Conservation (phyloP, 2,888 invertebrate species). For the Steinernema carpocapsae region DNA sequence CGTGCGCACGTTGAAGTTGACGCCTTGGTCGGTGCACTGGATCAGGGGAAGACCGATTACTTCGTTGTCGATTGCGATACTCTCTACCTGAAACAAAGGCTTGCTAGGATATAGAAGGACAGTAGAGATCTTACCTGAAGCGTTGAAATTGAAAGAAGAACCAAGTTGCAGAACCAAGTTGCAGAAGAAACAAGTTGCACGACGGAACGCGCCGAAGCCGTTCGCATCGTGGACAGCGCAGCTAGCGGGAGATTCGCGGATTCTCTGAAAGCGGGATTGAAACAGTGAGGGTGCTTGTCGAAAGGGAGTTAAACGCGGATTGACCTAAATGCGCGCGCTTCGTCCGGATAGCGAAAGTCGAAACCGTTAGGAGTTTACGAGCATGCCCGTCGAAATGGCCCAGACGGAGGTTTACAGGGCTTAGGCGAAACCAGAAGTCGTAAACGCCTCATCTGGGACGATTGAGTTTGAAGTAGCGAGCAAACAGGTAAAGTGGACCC, state of each 20-base stretch:
- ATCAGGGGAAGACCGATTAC: constrained; percentile 56
- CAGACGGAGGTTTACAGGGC: not conserved
- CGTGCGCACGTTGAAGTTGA: constrained; percentile 55
- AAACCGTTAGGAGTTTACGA: constrained; percentile 30
- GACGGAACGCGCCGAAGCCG: not conserved
- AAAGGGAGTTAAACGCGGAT: constrained; percentile 31
- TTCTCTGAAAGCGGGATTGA: constrained; percentile 28
- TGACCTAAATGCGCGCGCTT: constrained; percentile 9
- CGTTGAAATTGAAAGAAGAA: not conserved
- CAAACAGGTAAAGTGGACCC: not conserved
- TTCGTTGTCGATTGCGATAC: constrained; percentile 51
- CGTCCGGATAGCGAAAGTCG: constrained; percentile 16
- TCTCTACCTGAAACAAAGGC: not conserved
- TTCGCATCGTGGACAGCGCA: constrained; percentile 1
- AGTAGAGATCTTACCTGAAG: not conserved
- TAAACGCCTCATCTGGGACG: not conserved
- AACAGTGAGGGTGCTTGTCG: constrained; percentile 19
- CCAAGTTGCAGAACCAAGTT: too few species aligned
- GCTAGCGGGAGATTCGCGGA: constrained; percentile 1
- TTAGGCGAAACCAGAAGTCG: not conserved
- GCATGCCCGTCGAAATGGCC: not conserved
- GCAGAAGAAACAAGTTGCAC: not conserved
- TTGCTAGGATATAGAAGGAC: not conserved
- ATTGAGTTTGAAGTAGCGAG: not conserved
- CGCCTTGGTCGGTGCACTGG: constrained; percentile 53